phyloP scores from a whole-genome alignment of 2,888 invertebrate genomes.

The Cephalotes varians region DNA sequence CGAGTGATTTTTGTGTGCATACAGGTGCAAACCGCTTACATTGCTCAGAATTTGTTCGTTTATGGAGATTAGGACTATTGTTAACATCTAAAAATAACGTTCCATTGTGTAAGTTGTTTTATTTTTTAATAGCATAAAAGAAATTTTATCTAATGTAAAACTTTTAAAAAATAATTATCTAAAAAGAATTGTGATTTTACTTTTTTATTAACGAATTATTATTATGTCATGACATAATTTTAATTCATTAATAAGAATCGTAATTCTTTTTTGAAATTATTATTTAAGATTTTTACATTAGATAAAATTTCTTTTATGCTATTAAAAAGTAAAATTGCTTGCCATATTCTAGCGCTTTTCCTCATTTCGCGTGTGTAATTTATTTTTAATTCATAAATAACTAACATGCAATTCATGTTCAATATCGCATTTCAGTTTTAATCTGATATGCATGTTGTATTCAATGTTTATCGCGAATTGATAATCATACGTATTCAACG shows the following conservation, averaged over 20 bases:
- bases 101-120: no score
- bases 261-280: no score
- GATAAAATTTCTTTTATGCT: no score
- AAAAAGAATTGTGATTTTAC: no score
- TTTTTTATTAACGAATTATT: no score
- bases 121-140: no score
- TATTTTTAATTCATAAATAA: not conserved
- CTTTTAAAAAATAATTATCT: no score
- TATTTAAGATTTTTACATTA: no score
- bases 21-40: not conserved
- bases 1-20: constrained; percentile 1
- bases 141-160: no score
- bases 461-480: constrained; percentile 4
- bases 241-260: no score
- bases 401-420: not conserved
- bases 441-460: not conserved
- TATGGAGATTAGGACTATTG: not conserved
- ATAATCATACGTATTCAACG: not conserved
- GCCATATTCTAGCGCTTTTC: not conserved
- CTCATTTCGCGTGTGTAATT: not conserved
- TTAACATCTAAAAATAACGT: constrained; percentile 9
- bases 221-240: no score
- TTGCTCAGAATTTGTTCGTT: constrained; percentile 15
- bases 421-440: not conserved
- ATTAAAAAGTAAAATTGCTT: no score